These are phyloP conservation scores for Acipenser ruthenus DNA, from an alignment of 2,797 vertebrate genomes.

Conservation along the genomic window DNA sequence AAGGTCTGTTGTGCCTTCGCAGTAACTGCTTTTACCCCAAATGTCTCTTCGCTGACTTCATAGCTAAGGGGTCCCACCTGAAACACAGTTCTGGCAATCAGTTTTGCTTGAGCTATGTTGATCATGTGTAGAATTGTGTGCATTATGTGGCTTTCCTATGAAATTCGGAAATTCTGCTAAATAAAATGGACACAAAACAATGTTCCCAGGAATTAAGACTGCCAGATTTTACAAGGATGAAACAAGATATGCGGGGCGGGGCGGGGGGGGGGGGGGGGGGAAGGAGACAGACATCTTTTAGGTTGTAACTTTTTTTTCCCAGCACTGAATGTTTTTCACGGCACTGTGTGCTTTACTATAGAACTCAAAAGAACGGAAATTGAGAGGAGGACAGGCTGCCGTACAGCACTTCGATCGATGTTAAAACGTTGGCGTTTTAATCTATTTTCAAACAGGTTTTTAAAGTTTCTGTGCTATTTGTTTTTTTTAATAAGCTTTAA, in stretches of 20 bases:
- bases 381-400: conserved; percentile 53
- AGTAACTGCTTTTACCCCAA: conserved; percentile 70
- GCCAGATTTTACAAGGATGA: conserved; percentile 44
- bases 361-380: conserved; percentile 47
- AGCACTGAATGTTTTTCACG: conserved; percentile 61
- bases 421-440: conserved; percentile 61
- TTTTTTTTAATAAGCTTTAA: conserved; percentile 65
- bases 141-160: conserved; percentile 42
- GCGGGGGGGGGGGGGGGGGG: too few relatives aligned
- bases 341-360: conserved; percentile 54
- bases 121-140: conserved; percentile 44
- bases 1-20: conserved; percentile 67
- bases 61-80: conserved; percentile 43
- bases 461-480: conserved; percentile 57
- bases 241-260: too few relatives aligned
- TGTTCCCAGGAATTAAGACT: conserved; percentile 64
- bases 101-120: conserved; percentile 46
- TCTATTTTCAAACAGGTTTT: conserved; percentile 62
- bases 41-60: conserved; percentile 55
- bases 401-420: conserved; percentile 55
- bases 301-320: conserved; percentile 43
- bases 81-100: conserved; percentile 50
- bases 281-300: too few relatives aligned
- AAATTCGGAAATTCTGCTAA: conserved; percentile 50
- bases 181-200: conserved; percentile 36